phyloP scores from a whole-genome alignment of 2,797 vertebrate genomes.

The Otus scops region DNA sequence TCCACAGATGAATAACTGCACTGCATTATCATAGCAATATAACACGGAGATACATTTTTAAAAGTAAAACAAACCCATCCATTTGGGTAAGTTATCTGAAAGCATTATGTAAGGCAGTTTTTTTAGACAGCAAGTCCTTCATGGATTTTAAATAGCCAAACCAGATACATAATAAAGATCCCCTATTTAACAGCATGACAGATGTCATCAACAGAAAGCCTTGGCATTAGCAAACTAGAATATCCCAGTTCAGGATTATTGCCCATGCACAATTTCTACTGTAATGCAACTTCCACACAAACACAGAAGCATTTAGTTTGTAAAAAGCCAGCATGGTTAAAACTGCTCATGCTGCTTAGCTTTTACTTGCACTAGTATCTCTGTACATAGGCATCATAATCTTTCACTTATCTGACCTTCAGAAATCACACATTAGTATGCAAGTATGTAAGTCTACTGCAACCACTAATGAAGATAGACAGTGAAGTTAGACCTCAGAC shows the following conservation, averaged over 20 bases:
- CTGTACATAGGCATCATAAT: fast-evolving
- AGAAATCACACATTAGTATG: not conserved
- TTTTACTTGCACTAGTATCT: not conserved
- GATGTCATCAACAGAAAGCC: not conserved
- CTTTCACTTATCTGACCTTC: not conserved
- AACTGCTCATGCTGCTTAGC: fast-evolving
- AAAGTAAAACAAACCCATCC: not conserved
- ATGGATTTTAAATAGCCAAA: not conserved
- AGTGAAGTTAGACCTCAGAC: not conserved
- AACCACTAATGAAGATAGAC: not conserved
- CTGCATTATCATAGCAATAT: not conserved
- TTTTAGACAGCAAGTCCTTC: not conserved
- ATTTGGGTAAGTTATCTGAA: not conserved
- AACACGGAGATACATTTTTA: not conserved
- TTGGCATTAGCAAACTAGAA: not conserved
- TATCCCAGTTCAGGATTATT: not conserved
- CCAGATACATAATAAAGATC: not conserved
- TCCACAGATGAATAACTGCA: not conserved
- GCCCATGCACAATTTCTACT: not conserved
- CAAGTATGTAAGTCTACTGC: not conserved
- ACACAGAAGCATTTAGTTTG: no score
- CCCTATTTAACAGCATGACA: not conserved
- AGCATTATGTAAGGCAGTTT: not conserved
- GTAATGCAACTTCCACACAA: not conserved
- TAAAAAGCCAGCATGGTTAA: not conserved